Evolutionary conservation across 2,888 invertebrate species (phyloP).

Genomic region (Athalia cordata): DNA sequence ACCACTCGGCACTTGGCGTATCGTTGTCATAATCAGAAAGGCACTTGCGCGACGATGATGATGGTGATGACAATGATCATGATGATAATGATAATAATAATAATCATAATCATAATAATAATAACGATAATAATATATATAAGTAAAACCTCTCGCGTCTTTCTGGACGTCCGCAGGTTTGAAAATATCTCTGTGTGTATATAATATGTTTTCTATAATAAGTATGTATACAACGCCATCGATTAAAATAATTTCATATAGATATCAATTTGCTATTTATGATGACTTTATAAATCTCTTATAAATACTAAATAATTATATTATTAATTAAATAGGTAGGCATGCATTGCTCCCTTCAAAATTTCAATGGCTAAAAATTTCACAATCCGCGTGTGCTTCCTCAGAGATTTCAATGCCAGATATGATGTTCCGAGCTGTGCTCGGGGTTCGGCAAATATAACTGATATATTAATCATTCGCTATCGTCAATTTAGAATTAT

Average conservation of each 20-base stretch:
- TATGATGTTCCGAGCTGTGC: too few relatives aligned
- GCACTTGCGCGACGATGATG: constrained; percentile 13
- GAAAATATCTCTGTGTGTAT: constrained; percentile 42
- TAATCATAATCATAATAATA: constrained; percentile 2
- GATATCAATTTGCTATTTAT: not conserved
- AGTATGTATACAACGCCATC: constrained; percentile 49
- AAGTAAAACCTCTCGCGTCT: not conserved
- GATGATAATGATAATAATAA: not conserved
- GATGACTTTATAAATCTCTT: constrained; percentile 22
- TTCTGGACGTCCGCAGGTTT: constrained; percentile 37
- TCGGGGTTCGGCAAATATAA: too few relatives aligned
- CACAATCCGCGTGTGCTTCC: too few relatives aligned
- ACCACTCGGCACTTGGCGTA: not conserved
- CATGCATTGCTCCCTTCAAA: not conserved
- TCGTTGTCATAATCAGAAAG: constrained; percentile 21
- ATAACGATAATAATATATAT: not conserved
- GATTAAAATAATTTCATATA: constrained; percentile 41
- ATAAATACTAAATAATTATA: not conserved
- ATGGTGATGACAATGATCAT: not conserved
- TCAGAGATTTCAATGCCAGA: too few relatives aligned
- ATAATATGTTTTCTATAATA: constrained; percentile 43
- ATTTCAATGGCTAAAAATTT: too few relatives aligned
- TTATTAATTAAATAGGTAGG: not conserved
- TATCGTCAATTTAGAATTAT: not conserved
- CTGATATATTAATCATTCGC: too few relatives aligned